Evolutionary conservation across 2,113 vertebrate genomes (phyloP).

Genomic region (Rhynchomys soricoides): DNA sequence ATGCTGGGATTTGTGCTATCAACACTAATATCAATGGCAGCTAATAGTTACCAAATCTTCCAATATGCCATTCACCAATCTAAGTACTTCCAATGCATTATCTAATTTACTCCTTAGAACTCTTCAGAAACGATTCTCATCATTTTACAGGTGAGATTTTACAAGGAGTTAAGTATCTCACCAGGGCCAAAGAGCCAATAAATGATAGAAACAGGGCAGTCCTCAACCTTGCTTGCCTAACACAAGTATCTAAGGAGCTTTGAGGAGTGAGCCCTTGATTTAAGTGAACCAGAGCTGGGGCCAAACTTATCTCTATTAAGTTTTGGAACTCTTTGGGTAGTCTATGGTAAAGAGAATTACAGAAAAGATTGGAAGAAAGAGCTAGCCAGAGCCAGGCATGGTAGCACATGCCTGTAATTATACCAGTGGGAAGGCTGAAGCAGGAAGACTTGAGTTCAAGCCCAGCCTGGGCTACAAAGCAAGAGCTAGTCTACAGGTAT

Average conservation of each 20-base stretch:
- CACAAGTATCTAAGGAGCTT: not conserved
- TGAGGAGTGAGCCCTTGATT: not conserved
- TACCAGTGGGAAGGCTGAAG: not conserved
- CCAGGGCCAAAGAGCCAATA: not conserved
- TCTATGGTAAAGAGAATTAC: not conserved
- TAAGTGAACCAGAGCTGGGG: not conserved
- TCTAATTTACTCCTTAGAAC: constrained; percentile 2
- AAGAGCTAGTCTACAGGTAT: not conserved
- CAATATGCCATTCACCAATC: not conserved
- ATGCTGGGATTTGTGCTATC: not conserved
- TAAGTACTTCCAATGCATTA: not conserved
- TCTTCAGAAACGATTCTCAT: constrained; percentile 31
- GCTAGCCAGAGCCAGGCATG: not conserved
- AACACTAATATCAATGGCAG: not conserved
- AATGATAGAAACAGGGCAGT: not conserved
- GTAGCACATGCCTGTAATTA: not conserved
- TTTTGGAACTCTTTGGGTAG: not conserved
- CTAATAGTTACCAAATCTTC: constrained; percentile 10
- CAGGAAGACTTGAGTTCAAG: not conserved
- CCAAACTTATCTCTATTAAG: not conserved
- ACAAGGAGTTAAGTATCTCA: not conserved
- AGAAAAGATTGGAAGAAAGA: not conserved
- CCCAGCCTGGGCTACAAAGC: not conserved
- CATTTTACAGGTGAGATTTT: constrained; percentile 9
- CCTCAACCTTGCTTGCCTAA: not conserved